These are phyloP conservation scores for Latrodectus hesperus DNA, from an alignment of 2,888 invertebrate genomes.

Conservation along the genomic window DNA sequence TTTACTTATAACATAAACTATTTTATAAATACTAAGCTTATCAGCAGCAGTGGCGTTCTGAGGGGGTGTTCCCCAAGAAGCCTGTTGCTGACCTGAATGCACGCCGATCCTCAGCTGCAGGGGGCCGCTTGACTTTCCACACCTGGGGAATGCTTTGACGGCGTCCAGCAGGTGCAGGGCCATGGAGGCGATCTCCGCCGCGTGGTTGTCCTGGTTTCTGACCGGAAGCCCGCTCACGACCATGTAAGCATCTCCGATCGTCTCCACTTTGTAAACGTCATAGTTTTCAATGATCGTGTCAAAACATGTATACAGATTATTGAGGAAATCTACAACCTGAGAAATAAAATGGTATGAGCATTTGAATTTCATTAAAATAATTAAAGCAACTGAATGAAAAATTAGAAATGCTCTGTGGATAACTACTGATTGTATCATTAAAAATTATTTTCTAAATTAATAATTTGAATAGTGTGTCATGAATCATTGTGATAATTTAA, in stretches of 20 bases:
- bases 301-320: constrained; percentile 70
- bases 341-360: not conserved
- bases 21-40: too few species aligned
- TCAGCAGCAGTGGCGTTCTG: too few species aligned
- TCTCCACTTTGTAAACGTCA: constrained; percentile 84
- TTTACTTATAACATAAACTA: too few species aligned
- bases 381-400: too few species aligned
- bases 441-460: too few species aligned
- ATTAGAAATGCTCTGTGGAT: too few species aligned
- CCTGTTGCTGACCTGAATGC: constrained; percentile 78
- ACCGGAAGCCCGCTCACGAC: constrained; percentile 84
- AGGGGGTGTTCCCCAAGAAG: not conserved
- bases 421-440: too few species aligned
- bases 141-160: constrained; percentile 81
- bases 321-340: constrained; percentile 70
- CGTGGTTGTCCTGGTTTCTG: constrained; percentile 83
- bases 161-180: constrained; percentile 84
- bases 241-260: constrained; percentile 96
- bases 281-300: constrained; percentile 70
- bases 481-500: too few species aligned
- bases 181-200: constrained; percentile 86
- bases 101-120: constrained; percentile 85
- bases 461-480: too few species aligned
- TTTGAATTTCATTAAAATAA: too few species aligned
- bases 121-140: constrained; percentile 82